Evolutionary conservation across 2,113 vertebrate species (phyloP), one percentile per base, ranked within the genome.

Genomic region (Amphiprion ocellaris): DNA sequence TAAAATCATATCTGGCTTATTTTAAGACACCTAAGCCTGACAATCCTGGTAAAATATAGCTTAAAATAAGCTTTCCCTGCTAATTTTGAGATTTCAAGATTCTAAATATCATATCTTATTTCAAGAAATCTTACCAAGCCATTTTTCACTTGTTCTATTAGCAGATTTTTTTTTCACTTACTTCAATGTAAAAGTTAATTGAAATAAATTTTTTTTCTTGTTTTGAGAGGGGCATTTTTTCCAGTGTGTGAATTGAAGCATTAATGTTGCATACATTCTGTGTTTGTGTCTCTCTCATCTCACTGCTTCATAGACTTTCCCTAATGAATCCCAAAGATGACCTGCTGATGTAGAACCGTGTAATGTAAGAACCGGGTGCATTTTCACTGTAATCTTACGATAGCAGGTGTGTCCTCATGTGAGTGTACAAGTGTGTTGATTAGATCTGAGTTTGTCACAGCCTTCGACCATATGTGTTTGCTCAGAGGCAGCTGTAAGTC

Each of bases 401-500:
- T 54, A 82, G 82, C 88, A 79, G 83, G 90, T 89, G 90, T 79
- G 53, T 66, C 71, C 21, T 23, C 69, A 70, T 74, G 77, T 66
- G 62, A 12, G n/a, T 73, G 64, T 69, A 12, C 41, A 3, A 49
- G 74, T 89, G 90, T 79, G 92, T 81, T 77, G 74, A 64, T 74
- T n/a, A 68, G 52, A 60, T 74, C 15, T 23, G 52, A 47, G 21
- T 23, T 39, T 26, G 49, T 28, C 12, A 17, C 12, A 37, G 24
- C 46, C 54, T 28, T 64, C 30, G 4, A 11, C 33, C 9, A 7
- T 37, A 23, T 8, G 5, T 68, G 84, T 83, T 92, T 52, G 83
- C 82, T 79, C 85, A 86, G 75, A 89, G 70, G 59, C 83, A 81
- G 73, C 87, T 82, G 80, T 90, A 19, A 2, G 53, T 26, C 53